Conservation (phyloP, 2,797 vertebrate genomes). For the Hapalemur alaotrensis region DNA sequence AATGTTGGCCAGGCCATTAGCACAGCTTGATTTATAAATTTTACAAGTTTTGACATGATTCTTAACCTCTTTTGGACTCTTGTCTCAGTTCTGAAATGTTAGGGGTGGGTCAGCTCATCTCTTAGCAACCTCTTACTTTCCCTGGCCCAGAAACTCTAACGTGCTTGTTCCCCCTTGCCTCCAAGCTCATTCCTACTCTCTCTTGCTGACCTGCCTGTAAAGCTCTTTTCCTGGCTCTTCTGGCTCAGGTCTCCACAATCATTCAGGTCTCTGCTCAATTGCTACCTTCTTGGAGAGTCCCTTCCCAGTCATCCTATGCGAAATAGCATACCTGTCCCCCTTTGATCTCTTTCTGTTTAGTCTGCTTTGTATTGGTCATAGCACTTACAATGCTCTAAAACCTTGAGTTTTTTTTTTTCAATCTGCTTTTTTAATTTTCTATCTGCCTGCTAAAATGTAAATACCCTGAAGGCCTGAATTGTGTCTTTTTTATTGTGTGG, state of each 20-base stretch:
- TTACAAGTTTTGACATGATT: not conserved
- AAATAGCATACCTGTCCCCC: not conserved
- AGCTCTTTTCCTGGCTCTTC: not conserved
- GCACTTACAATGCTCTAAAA: not conserved
- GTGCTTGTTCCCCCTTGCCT: not conserved
- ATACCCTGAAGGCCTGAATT: not conserved
- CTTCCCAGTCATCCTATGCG: not conserved
- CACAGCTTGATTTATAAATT: not conserved
- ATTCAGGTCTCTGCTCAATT: not conserved
- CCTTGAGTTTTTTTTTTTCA: not conserved
- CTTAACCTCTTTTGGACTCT: not conserved
- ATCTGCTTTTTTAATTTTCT: constrained; percentile 10
- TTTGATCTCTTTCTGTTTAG: not conserved
- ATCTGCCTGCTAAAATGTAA: not conserved
- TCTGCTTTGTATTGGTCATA: not conserved
- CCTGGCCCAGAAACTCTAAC: accelerated
- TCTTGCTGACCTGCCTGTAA: not conserved
- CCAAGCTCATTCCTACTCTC: not conserved
- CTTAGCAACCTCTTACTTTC: not conserved
- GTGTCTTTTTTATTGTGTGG: not conserved
- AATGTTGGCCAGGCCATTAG: not conserved
- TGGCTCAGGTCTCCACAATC: not conserved
- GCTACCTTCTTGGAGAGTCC: not conserved
- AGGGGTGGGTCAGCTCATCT: not conserved
- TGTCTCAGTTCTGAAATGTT: not conserved